These are phyloP conservation scores for Pempheris klunzingeri DNA, from an alignment of 2,797 vertebrate species.

Conservation along the genomic window DNA sequence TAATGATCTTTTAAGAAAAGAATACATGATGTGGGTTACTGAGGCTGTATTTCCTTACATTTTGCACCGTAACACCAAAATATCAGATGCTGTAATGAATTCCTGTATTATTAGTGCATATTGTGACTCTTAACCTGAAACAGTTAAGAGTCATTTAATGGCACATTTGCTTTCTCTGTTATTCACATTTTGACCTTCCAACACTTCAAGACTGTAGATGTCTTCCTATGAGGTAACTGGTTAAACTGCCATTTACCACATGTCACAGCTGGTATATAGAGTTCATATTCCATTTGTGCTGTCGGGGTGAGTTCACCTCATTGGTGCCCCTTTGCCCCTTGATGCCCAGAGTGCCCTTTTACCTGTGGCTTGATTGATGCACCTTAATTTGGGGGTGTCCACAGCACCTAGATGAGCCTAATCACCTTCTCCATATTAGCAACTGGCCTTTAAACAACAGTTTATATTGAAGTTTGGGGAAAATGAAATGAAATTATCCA, in stretches of 20 bases:
- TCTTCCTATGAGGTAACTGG: not conserved
- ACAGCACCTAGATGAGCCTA: too few relatives aligned
- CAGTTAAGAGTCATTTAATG: not conserved
- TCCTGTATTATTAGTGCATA: not conserved
- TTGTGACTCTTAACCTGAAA: not conserved
- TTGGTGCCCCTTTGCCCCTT: too few relatives aligned
- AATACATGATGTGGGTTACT: not conserved
- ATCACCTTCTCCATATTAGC: too few relatives aligned
- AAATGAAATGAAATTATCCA: not conserved
- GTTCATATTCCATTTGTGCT: too few relatives aligned
- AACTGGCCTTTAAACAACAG: not conserved
- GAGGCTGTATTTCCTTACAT: not conserved
- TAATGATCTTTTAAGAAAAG: slow-evolving; percentile 2
- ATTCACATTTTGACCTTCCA: not conserved
- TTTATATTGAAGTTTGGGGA: not conserved
- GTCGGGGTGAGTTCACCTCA: too few relatives aligned
- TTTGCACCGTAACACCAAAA: not conserved
- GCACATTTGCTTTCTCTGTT: not conserved
- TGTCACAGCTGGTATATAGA: too few relatives aligned
- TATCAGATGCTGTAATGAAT: not conserved
- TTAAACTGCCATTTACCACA: not conserved
- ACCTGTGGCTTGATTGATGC: too few relatives aligned
- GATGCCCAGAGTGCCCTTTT: too few relatives aligned
- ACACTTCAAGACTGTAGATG: not conserved
- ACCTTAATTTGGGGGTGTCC: too few relatives aligned